phyloP scores from a whole-genome alignment of 2,888 invertebrate species.

The Amaurobius ferox region DNA sequence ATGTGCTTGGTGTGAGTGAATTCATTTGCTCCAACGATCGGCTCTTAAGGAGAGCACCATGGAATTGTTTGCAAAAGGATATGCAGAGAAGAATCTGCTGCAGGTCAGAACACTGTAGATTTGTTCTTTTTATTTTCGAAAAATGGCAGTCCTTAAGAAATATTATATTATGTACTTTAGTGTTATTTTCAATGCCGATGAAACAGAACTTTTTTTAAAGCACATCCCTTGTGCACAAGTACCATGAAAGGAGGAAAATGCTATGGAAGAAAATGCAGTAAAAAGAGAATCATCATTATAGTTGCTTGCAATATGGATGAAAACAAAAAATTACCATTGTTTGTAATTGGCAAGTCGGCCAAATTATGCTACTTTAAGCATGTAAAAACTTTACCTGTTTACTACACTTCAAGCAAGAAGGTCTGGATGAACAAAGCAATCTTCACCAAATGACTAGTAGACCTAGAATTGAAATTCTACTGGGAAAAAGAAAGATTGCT shows the following conservation, averaged over 20 bases:
- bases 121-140: neutral
- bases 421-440: constrained; percentile 2
- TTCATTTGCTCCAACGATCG: constrained; percentile 8
- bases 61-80: neutral
- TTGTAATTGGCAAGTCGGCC: constrained; percentile 14
- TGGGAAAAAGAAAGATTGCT: neutral
- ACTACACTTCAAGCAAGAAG: neutral
- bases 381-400: constrained; percentile 22
- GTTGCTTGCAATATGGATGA: constrained; percentile 21
- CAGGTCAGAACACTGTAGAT: neutral
- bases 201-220: neutral
- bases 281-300: constrained; percentile 18
- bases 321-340: constrained; percentile 4
- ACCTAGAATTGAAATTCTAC: neutral
- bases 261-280: constrained; percentile 17
- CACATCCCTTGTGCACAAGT: neutral
- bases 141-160: neutral
- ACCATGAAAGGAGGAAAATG: neutral
- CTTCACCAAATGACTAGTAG: too few relatives aligned
- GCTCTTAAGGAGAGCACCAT: neutral
- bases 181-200: neutral
- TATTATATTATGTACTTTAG: too few relatives aligned
- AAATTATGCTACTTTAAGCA: constrained; percentile 9
- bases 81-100: too few relatives aligned
- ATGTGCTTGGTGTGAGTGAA: constrained; percentile 1